Evolutionary conservation across 1,140 invertebrate species (phyloP).

Genomic region (Eupeodes corollae): DNA sequence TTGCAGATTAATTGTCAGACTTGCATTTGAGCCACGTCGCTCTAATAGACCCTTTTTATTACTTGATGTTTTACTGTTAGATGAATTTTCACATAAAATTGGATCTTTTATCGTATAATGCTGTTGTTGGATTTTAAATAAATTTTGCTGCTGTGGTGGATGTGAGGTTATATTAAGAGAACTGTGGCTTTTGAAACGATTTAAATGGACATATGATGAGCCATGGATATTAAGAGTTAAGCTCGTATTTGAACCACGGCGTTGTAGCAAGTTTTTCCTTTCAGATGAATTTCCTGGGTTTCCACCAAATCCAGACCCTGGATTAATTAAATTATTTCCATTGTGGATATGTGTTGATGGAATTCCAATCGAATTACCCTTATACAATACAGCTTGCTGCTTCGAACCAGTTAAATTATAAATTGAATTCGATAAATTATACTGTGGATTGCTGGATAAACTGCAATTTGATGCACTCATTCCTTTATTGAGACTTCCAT

Average conservation of each 20-base stretch:
- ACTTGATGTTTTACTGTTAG: conserved; percentile 14
- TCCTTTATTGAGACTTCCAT: conserved; percentile 18
- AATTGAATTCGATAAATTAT: background rate
- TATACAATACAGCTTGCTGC: too few relatives aligned
- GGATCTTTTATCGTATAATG: background rate
- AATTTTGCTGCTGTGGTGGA: background rate
- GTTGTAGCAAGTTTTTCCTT: conserved; percentile 59
- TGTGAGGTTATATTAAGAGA: conserved; percentile 27
- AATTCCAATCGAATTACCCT: background rate
- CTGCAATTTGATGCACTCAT: conserved; percentile 30
- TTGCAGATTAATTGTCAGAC: conserved; percentile 58
- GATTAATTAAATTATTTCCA: background rate
- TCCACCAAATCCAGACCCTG: background rate
- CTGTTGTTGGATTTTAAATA: background rate
- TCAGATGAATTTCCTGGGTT: conserved; percentile 3
- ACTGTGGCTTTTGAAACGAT: conserved; percentile 41
- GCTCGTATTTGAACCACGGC: conserved; percentile 80
- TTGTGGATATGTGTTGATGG: background rate
- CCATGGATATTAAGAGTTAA: conserved; percentile 54
- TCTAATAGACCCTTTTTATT: conserved; percentile 58
- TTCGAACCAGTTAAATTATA: background rate
- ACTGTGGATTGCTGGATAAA: conserved; percentile 11
- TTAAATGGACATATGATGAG: conserved; percentile 28
- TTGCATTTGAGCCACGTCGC: conserved; percentile 74
- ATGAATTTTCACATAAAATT: background rate